Base-by-base conservation (phyloP, 2,888 invertebrate species). In the Altica lythri region DNA sequence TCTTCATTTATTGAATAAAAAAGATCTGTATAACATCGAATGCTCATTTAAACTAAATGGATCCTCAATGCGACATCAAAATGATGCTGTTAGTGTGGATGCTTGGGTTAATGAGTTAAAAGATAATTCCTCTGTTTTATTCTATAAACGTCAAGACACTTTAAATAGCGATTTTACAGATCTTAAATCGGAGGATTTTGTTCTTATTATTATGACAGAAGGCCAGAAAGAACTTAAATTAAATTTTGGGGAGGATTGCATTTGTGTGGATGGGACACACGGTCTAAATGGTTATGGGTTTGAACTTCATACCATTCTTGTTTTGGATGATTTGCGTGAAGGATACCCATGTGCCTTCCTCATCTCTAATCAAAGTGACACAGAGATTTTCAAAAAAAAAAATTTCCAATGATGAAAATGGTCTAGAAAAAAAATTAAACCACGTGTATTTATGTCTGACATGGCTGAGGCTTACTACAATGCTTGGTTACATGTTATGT, bases 231-330 rank as follows among this genome's bases (percentile, higher is more conserved):
- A 65, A 38, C 55, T 67, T 5, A 35, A 68, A 25, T 32, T 59
- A 45, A 66, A 60, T 35, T 69, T 25, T 63, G 61, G 57, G 40
- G 55, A 10, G 17, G 59, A 65, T 40, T 60, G 56, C 46, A 57
- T 69, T 5, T 68, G 67, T 54, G 38, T 70, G 10, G 69, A 71
- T 37, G 58, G 59, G 19, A 68, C 64, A 2, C 62, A 65, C 45
- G 63, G 66, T 2, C 13, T 60, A 1, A 63, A 62, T 47, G 18
- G 12, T 6, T 66, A 63, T 48, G 29, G 53, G 6, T 65, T 62
- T 56, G 53, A 66, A 42, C 16, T 66, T 9, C 18, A 30, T 13
- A 66, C 64, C 6, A 10, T 65, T 9, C 14, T 64, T 2, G 46
- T 63, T 9, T 14, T 66, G 12, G 63, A 63, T 45, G 62, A 63